Evolutionary conservation across 2,797 vertebrate species (phyloP).

Genomic region (Lophotriccus pileatus): DNA sequence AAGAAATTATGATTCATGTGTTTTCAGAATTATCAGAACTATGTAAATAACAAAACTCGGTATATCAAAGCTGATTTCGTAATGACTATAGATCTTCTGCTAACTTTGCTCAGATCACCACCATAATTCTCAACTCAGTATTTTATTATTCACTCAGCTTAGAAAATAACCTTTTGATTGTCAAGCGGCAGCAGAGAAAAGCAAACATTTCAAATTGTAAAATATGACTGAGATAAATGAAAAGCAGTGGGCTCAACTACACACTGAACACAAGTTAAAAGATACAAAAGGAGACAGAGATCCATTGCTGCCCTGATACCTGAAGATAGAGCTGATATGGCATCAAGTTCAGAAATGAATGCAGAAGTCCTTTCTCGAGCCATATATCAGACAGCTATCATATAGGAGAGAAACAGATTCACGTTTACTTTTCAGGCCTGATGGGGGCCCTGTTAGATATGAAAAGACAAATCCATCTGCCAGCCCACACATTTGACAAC

Average conservation of each 20-base stretch:
- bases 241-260: background rate
- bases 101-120: background rate
- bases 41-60: background rate
- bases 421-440: background rate
- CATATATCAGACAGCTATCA: accelerated
- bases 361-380: background rate
- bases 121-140: background rate
- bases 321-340: background rate
- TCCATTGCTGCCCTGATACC: background rate
- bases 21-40: background rate
- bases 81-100: background rate
- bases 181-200: background rate
- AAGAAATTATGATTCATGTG: background rate
- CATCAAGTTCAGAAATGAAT: background rate
- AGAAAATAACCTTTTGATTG: slow-evolving; percentile 17
- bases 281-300: background rate
- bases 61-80: slow-evolving; percentile 3
- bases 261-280: background rate
- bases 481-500: accelerated
- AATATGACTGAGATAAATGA: background rate
- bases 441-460: background rate
- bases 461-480: background rate
- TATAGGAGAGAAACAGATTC: background rate
- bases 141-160: slow-evolving; percentile 19
- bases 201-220: background rate